Conservation (phyloP, 2,113 vertebrate species). For the Menura novaehollandiae region DNA sequence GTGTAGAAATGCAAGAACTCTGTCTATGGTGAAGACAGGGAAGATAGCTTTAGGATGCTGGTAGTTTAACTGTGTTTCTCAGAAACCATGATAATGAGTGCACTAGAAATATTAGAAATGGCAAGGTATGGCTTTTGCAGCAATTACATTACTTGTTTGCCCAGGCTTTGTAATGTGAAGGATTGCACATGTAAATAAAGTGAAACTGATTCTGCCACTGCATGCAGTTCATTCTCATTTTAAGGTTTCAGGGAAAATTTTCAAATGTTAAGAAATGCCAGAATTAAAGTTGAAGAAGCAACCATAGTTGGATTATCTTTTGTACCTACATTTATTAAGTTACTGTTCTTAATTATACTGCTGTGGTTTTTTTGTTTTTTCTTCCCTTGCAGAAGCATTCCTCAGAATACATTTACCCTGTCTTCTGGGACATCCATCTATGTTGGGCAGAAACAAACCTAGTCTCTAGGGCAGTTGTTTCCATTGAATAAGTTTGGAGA, state of each 20-base stretch:
- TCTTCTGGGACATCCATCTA: background rate
- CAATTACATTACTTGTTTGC: background rate
- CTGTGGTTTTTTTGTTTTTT: background rate
- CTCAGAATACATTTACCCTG: background rate
- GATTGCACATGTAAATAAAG: background rate
- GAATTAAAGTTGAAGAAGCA: background rate
- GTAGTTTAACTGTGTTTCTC: background rate
- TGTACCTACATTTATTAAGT: background rate
- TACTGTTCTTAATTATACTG: background rate
- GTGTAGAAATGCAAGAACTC: background rate
- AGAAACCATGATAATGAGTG: background rate
- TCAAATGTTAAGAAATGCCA: background rate
- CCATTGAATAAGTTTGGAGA: background rate
- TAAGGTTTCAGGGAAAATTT: background rate
- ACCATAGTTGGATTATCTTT: background rate
- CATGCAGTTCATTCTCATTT: background rate
- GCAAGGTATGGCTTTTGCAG: background rate
- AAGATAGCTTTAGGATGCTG: background rate
- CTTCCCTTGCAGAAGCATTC: background rate
- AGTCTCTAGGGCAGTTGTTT: background rate
- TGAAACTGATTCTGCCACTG: background rate
- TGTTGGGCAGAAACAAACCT: background rate
- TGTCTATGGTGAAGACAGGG: background rate
- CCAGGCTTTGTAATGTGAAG: background rate
- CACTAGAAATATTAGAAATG: background rate